These are phyloP conservation scores for Pipistrellus pipistrellus DNA, from an alignment of 2,797 vertebrate species.

Conservation along the genomic window DNA sequence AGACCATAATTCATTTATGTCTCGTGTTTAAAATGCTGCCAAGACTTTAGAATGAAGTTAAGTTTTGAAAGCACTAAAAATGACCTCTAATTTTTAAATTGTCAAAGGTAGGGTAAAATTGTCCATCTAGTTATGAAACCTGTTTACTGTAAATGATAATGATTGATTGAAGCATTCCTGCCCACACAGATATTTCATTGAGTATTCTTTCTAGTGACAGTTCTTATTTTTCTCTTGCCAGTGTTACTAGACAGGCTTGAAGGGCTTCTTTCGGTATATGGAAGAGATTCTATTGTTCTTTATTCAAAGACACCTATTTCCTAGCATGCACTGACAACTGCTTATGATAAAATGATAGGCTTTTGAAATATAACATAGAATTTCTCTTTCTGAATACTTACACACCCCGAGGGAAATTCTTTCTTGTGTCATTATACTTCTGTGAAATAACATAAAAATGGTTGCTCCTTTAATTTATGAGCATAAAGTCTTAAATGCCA, in stretches of 20 bases:
- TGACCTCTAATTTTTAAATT: slow-evolving; percentile 46
- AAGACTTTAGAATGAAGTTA: slow-evolving; percentile 15
- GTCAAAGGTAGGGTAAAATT: slow-evolving; percentile 15
- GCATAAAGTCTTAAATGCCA: slow-evolving; percentile 35
- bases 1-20: slow-evolving; percentile 4
- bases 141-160: slow-evolving; percentile 24
- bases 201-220: slow-evolving; percentile 38
- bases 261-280: background rate
- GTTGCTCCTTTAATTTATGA: background rate
- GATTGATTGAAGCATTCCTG: background rate
- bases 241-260: background rate
- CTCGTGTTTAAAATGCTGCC: slow-evolving; percentile 13
- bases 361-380: slow-evolving; percentile 39
- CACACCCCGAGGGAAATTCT: background rate
- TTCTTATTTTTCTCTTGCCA: background rate
- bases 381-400: slow-evolving; percentile 45
- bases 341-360: slow-evolving; percentile 23
- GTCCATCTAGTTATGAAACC: background rate
- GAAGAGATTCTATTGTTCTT: background rate
- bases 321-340: background rate
- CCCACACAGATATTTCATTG: slow-evolving; percentile 11
- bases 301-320: slow-evolving; percentile 43
- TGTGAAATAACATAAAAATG: slow-evolving; percentile 1
- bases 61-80: background rate
- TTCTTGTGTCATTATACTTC: slow-evolving; percentile 28